Base-by-base conservation (phyloP, 2,888 invertebrate species). In the Steromphala cineraria region DNA sequence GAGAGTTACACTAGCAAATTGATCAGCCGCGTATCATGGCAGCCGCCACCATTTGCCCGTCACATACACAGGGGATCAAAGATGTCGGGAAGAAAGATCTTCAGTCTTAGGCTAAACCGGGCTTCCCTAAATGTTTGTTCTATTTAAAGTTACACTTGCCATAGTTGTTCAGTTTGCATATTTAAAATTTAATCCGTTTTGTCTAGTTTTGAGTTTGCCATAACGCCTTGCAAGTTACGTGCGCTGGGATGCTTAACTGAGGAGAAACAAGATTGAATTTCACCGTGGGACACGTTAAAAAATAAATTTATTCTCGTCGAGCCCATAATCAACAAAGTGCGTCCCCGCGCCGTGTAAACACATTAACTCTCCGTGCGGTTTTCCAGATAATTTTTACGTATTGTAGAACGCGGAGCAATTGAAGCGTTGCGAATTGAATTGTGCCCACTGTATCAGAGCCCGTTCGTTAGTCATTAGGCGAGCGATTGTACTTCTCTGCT, bases 1-100 rank as follows among this genome's bases (percentile, higher is more conserved):
- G 71, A 71, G 71, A 71, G 36, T 36, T n/a, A 71, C 71, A 71
- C 36, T 31, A 71, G 71, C 71, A 71, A 71, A 71, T 71, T 71
- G 71, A 71, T 71, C 71, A 71, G 31, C 19, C 31, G 15, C 36
- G 36, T 40, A 40, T 36, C 36, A 71, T 71, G 36, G 31, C 40
- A 36, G 36, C 71, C 28, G 40, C 28, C 71, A 71, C 28, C 62
- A 28, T 17, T 28, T 24, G 24, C 28, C 62, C 62, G 62, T 62
- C 62, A 62, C 62, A 62, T 13, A 24, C 24, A 7, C 17, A 28
- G 62, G 62, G 62, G 62, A 62, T 62, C 28, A 28, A 28, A 62
- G 28, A 62, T 62, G 62, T 13, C 19, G 24, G 62, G 24, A 28
- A 28, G 24, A 13, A 28, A 28, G 24, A 24, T 24, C 62, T 13